Evolutionary conservation across 1,140 invertebrate genomes (phyloP).

Genomic region (Papilio helenus): DNA sequence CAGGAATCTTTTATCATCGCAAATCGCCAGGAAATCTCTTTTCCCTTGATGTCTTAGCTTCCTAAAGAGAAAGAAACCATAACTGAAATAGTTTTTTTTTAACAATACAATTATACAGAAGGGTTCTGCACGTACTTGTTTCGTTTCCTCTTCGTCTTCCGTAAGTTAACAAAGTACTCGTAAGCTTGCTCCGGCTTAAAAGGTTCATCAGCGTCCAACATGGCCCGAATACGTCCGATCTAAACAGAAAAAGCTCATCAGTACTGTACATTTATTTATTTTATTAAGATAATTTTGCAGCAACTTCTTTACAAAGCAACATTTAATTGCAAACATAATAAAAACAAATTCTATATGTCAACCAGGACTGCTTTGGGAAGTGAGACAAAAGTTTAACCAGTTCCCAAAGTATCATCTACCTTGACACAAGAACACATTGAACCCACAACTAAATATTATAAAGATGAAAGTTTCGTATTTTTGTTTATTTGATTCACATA

Average conservation of each 20-base stretch:
- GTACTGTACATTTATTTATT: background rate
- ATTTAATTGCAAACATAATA: background rate
- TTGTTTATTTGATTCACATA: too few species aligned
- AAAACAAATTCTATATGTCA: too few species aligned
- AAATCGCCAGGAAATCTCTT: conserved; percentile 60
- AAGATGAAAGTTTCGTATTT: too few species aligned
- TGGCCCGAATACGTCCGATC: conserved; percentile 66
- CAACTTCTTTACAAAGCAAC: background rate
- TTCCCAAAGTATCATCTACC: too few species aligned
- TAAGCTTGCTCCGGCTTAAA: conserved; percentile 78
- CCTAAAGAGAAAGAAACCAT: conserved; percentile 33
- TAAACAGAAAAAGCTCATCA: conserved; percentile 41
- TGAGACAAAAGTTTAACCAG: conserved; percentile 45
- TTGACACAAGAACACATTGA: too few species aligned
- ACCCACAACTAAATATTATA: too few species aligned
- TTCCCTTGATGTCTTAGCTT: conserved; percentile 56
- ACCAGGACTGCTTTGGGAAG: too few species aligned
- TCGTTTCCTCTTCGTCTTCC: conserved; percentile 64
- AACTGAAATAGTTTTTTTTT: background rate
- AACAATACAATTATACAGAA: conserved; percentile 4
- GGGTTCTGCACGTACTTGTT: conserved; percentile 52
- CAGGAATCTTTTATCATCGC: conserved; percentile 61
- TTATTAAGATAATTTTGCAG: background rate
- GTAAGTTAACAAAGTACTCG: conserved; percentile 71
- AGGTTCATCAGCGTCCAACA: conserved; percentile 75